These are phyloP conservation scores for Stenoptilia bipunctidactyla DNA, from an alignment of 2,888 invertebrate species.

Conservation along the genomic window DNA sequence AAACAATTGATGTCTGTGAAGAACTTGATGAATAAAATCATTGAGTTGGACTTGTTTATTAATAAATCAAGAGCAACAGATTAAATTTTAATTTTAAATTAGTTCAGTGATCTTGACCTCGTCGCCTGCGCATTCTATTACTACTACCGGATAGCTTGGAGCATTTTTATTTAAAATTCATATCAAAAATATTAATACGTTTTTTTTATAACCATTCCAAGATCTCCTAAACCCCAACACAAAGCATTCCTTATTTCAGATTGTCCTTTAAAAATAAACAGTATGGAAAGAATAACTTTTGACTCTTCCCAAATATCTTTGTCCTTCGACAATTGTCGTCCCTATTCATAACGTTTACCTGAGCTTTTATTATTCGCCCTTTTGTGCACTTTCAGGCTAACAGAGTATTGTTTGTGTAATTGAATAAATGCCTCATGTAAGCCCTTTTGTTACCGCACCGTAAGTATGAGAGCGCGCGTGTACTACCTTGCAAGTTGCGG, in stretches of 20 bases:
- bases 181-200: not conserved
- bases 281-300: constrained; percentile 45
- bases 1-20: constrained; percentile 7
- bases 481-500: no score
- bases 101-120: constrained; percentile 1
- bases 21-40: constrained; percentile 6
- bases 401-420: constrained; percentile 59
- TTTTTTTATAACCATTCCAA: not conserved
- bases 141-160: no score
- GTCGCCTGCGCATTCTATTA: not conserved
- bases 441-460: constrained; percentile 25
- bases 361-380: constrained; percentile 34
- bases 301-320: constrained; percentile 57
- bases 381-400: constrained; percentile 60
- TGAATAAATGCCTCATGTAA: constrained; percentile 59
- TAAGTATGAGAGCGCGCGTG: not conserved
- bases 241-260: constrained; percentile 1
- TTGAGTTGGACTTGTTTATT: no score
- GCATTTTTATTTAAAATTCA: no score
- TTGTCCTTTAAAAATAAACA: constrained; percentile 46
- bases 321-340: constrained; percentile 46
- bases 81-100: not conserved
- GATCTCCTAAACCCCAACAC: not conserved
- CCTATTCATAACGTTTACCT: constrained; percentile 57
- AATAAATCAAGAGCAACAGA: not conserved